Base-by-base conservation (phyloP, 2,113 vertebrate genomes). In the Lonchura striata region DNA sequence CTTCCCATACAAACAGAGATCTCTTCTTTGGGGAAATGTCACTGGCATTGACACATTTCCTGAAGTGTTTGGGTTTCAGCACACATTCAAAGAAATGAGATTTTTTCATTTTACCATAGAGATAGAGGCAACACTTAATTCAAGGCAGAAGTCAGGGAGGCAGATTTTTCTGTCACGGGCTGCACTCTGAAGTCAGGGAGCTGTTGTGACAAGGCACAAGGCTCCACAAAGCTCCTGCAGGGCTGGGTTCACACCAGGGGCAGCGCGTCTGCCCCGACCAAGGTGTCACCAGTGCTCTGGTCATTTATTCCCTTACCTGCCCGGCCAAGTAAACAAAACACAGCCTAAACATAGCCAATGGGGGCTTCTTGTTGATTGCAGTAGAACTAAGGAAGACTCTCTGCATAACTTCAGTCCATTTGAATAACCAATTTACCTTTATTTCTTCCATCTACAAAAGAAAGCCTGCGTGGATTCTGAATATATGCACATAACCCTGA, bases 221-320 rank as follows among this genome's bases (percentile, higher is more conserved):
- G 17, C n/a, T n/a, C n/a, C n/a, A n/a, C n/a, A n/a, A n/a, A n/a
- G 22, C 14, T 71, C n/a, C 21, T 1, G 5, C 0, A 0, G 0
- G 1, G 59, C 69, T 27, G 78, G 49, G 54, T 46, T 82, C 10
- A 8, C 0, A 1, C 33, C 74, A 2, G 23, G 30, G 72, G 28
- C 70, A 63, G 37, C 10, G 2, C 0, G 0, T 28, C 49, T 37
- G 59, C n/a, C 31, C 1, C 0, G 3, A 4, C 2, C 2, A 33
- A 41, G 0, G 28, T 2, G 52, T 21, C 47, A 5, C 7, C 5
- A 71, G 13, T 4, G 25, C 31, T 63, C 44, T 30, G 54, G 19
- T n/a, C 52, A 10, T 30, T 82, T 68, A 50, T 37, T 86, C 25
- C 52, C 41, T 49, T 49, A 83, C 15, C 56, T 53, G 39, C 56